Evolutionary conservation across 2,888 invertebrate species (phyloP).

Genomic region (Muschampia plurimacula): DNA sequence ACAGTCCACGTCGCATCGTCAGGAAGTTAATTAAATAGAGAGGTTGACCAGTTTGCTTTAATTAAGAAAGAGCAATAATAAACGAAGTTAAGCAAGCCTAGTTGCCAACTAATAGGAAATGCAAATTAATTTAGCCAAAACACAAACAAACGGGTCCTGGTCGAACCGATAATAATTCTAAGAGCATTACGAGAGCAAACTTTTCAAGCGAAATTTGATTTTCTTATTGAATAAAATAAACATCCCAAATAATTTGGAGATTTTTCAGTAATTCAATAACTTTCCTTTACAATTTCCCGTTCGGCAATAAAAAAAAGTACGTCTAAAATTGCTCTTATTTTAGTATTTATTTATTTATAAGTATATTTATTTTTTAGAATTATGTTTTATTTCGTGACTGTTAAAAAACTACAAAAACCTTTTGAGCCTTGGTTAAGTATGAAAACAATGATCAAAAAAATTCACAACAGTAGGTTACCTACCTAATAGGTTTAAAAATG

Average conservation of each 20-base stretch:
- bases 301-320: not conserved
- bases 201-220: conserved; percentile 30
- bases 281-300: conserved; percentile 19
- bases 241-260: conserved; percentile 12
- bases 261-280: conserved; percentile 32
- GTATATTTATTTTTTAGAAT: not conserved
- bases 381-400: not conserved
- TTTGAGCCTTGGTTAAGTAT: too few species aligned
- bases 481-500: too few species aligned
- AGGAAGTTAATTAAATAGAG: conserved; percentile 16
- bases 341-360: too few species aligned
- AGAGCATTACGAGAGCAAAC: conserved; percentile 23
- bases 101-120: conserved; percentile 35
- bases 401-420: not conserved
- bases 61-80: conserved; percentile 26
- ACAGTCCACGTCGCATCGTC: not conserved
- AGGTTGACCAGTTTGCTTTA: conserved; percentile 17
- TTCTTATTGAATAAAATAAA: conserved; percentile 36
- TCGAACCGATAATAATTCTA: conserved; percentile 34
- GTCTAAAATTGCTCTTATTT: not conserved
- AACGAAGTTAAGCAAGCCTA: conserved; percentile 31
- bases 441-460: too few species aligned
- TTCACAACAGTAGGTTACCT: too few species aligned
- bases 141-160: conserved; percentile 33
- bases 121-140: conserved; percentile 37